A percentile compares a stretch with the other conserved stretches of the same genome.
phyloP scores from a whole-genome alignment of 2,888 invertebrate species.

The Hanleya hanleyi region DNA sequence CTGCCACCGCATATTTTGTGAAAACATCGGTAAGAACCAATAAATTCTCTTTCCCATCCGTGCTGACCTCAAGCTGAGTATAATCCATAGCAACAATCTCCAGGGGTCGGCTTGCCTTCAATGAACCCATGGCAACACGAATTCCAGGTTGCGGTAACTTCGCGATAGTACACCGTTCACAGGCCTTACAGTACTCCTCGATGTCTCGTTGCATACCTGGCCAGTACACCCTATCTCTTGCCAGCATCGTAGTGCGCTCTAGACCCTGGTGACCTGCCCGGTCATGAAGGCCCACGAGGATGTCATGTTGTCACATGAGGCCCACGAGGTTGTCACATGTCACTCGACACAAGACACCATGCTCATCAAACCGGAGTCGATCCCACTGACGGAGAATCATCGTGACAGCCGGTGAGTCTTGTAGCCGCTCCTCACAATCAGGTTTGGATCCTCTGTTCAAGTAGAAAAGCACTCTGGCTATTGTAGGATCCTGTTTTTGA shows the following conservation, averaged over 20 bases:
- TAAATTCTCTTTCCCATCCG: slow-evolving; percentile 17
- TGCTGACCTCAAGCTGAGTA: background rate
- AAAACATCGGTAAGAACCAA: slow-evolving; percentile 27
- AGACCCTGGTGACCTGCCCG: slow-evolving; percentile 15
- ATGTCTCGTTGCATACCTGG: background rate
- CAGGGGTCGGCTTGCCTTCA: background rate
- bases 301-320: background rate
- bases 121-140: background rate
- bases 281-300: slow-evolving; percentile 3
- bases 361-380: background rate
- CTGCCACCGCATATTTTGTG: slow-evolving; percentile 19
- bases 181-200: background rate
- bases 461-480: no score
- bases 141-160: slow-evolving; percentile 4
- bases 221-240: slow-evolving; percentile 6
- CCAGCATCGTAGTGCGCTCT: background rate
- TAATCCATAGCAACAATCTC: slow-evolving; percentile 4
- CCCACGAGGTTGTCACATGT: background rate
- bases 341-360: background rate
- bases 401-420: no score
- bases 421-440: no score
- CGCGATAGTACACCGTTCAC: slow-evolving; percentile 8
- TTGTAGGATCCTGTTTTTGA: no score
- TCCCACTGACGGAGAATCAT: slow-evolving; percentile 11
- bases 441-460: no score